Conservation (phyloP, 2,888 invertebrate species). For the Aspidapion aeneum region DNA sequence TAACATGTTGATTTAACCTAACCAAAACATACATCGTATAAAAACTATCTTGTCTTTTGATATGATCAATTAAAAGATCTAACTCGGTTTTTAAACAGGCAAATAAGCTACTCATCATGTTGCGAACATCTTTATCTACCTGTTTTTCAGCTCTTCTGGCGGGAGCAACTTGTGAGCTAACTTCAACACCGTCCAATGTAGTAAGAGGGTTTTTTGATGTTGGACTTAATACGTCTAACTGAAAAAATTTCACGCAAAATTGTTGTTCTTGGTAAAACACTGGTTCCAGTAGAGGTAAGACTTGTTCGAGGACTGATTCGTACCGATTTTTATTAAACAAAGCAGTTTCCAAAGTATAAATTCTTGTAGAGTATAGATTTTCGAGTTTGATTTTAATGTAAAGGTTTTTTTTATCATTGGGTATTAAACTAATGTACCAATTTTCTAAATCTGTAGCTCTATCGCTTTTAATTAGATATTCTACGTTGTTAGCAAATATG, state of each 20-base stretch:
- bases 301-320: conserved; percentile 75
- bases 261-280: conserved; percentile 93
- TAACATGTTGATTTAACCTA: conserved; percentile 86
- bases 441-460: no score
- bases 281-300: conserved; percentile 86
- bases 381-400: no score
- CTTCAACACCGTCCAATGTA: conserved; percentile 51
- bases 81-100: conserved; percentile 84
- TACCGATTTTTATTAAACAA: conserved; percentile 56
- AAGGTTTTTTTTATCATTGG: no score
- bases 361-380: no score
- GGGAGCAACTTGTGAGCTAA: conserved; percentile 35
- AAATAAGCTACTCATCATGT: conserved; percentile 88
- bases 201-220: conserved; percentile 55
- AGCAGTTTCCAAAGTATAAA: conserved; percentile 59
- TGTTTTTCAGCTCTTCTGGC: conserved; percentile 63
- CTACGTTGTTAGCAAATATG: no score
- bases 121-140: conserved; percentile 74
- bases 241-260: conserved; percentile 92
- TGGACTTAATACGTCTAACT: conserved; percentile 56
- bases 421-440: no score
- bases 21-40: conserved; percentile 94
- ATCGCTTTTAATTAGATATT: no score
- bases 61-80: conserved; percentile 77
- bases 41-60: conserved; percentile 86